phyloP scores from a whole-genome alignment of 2,113 vertebrate genomes.

The Lutjanus erythropterus region DNA sequence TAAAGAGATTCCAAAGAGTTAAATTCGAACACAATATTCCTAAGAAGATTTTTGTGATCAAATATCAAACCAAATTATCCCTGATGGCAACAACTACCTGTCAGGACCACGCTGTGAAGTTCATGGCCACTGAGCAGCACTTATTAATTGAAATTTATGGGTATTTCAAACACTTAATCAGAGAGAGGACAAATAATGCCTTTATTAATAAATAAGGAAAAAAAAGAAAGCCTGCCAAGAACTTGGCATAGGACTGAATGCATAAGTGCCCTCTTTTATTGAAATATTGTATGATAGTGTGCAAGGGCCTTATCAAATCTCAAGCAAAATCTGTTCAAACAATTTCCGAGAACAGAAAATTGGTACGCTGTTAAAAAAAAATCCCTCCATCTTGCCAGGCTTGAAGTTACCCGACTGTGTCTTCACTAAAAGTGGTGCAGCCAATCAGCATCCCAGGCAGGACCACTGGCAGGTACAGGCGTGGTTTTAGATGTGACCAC shows the following conservation, averaged over 20 bases:
- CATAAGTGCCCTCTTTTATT: constrained; percentile 10
- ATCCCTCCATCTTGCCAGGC: no score
- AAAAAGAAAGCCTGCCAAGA: constrained; percentile 38
- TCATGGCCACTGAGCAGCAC: constrained; percentile 53
- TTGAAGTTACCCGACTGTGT: no score
- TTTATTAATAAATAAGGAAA: constrained; percentile 62
- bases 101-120: constrained; percentile 45
- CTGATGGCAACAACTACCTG: constrained; percentile 46
- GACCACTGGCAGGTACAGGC: no score
- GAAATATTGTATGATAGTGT: background rate
- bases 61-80: constrained; percentile 43
- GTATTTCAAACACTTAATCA: constrained; percentile 48
- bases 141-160: constrained; percentile 54
- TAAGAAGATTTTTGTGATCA: constrained; percentile 31
- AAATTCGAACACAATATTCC: constrained; percentile 20
- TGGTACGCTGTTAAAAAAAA: background rate
- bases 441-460: no score
- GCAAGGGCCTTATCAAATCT: background rate
- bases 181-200: constrained; percentile 45
- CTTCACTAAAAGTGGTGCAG: no score
- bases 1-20: constrained; percentile 13
- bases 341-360: background rate
- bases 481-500: no score
- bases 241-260: constrained; percentile 12
- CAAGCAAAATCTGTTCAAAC: background rate